These are phyloP conservation scores for Ceratoteleas bidentatus DNA, from an alignment of 1,140 invertebrate species.

Conservation along the genomic window DNA sequence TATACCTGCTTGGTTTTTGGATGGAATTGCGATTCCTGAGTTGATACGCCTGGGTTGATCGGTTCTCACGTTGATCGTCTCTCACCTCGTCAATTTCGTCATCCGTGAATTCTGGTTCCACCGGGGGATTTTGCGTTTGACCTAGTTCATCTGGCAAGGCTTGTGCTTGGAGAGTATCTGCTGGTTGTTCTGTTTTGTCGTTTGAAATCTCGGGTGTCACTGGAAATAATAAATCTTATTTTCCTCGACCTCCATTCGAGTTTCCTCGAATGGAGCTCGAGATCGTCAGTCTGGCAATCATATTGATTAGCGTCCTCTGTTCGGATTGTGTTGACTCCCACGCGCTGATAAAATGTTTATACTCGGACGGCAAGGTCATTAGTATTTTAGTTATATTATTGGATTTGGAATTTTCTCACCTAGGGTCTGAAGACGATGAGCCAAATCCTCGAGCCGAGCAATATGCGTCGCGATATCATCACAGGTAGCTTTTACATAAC, in stretches of 20 bases:
- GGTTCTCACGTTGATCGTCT: too few species aligned
- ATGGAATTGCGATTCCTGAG: too few species aligned
- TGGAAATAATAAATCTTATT: neutral
- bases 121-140: too few species aligned
- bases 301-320: conserved; percentile 10
- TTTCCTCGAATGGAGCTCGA: too few species aligned
- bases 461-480: conserved; percentile 65
- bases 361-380: conserved; percentile 64
- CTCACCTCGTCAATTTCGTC: too few species aligned
- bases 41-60: too few species aligned
- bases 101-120: too few species aligned
- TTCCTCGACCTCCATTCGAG: neutral
- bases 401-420: conserved; percentile 9
- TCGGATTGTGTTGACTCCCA: conserved; percentile 70
- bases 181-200: too few species aligned
- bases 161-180: too few species aligned
- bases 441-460: conserved; percentile 65
- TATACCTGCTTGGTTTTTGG: too few species aligned
- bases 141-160: too few species aligned
- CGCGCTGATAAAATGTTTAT: conserved; percentile 72
- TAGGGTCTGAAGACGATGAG: conserved; percentile 30
- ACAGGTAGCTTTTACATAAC: neutral
- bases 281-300: conserved; percentile 7
- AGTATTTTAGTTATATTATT: conserved; percentile 67
- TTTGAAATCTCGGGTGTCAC: too few species aligned